phyloP scores from a whole-genome alignment of 2,113 vertebrate genomes.

The Hoplias malabaricus region DNA sequence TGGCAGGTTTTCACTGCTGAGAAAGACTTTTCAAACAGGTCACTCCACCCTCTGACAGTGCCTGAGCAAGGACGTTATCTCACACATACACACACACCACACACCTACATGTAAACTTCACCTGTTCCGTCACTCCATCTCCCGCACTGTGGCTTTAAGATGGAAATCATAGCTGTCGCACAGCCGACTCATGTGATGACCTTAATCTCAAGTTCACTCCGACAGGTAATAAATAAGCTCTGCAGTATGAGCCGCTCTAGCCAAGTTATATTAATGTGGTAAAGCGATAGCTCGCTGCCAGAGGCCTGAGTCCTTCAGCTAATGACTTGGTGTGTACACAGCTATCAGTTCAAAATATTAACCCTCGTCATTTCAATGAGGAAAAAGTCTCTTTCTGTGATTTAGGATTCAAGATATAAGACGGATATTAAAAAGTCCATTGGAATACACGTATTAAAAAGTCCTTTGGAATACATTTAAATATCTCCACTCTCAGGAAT shows the following conservation, averaged over 20 bases:
- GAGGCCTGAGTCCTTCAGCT: slow-evolving; percentile 41
- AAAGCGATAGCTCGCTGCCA: slow-evolving; percentile 41
- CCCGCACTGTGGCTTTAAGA: slow-evolving; percentile 30
- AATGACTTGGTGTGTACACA: slow-evolving; percentile 23
- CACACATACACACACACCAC: not conserved
- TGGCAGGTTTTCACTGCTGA: slow-evolving; percentile 56
- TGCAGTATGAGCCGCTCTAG: slow-evolving; percentile 34
- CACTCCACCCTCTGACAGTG: not conserved
- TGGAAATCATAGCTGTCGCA: slow-evolving; percentile 48
- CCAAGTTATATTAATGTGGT: slow-evolving; percentile 51
- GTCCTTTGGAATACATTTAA: too few relatives aligned
- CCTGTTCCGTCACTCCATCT: slow-evolving; percentile 44
- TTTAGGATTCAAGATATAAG: too few relatives aligned
- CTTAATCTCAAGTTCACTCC: slow-evolving; percentile 53
- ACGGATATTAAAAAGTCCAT: too few relatives aligned
- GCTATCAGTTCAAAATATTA: slow-evolving; percentile 22
- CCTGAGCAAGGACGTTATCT: slow-evolving; percentile 12
- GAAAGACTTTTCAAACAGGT: slow-evolving; percentile 57
- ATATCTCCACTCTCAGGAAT: too few relatives aligned
- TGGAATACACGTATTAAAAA: too few relatives aligned
- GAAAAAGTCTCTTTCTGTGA: slow-evolving; percentile 13
- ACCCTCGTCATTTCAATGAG: slow-evolving; percentile 4
- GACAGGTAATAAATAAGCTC: slow-evolving; percentile 53
- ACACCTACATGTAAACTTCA: slow-evolving; percentile 5
- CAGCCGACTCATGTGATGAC: slow-evolving; percentile 41